Evolutionary conservation across 2,888 invertebrate genomes (phyloP).

Genomic region (Mesoligia furuncula): DNA sequence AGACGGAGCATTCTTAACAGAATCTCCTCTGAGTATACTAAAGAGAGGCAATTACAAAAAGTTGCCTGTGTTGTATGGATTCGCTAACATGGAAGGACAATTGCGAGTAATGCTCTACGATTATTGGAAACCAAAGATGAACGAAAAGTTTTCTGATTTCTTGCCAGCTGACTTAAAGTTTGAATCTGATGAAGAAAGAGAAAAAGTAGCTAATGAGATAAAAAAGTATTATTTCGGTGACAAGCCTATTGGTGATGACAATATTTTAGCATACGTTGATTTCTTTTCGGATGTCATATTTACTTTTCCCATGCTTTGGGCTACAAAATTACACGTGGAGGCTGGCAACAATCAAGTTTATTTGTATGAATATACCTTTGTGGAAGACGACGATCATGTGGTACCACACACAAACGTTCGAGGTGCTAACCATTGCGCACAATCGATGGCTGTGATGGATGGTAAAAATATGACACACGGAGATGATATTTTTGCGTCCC

Average conservation of each 20-base stretch:
- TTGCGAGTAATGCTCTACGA: constrained; percentile 63
- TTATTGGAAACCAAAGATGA: constrained; percentile 72
- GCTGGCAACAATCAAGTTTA: constrained; percentile 75
- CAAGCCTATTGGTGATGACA: constrained; percentile 17
- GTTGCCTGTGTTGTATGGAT: constrained; percentile 75
- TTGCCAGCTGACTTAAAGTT: constrained; percentile 77
- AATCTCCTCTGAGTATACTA: constrained; percentile 73
- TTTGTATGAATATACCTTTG: constrained; percentile 76
- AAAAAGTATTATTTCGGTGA: constrained; percentile 37
- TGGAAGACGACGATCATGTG: constrained; percentile 64
- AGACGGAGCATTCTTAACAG: constrained; percentile 69
- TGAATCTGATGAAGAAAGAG: constrained; percentile 68
- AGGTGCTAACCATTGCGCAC: constrained; percentile 37
- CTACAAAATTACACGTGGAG: constrained; percentile 69
- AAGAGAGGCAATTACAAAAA: constrained; percentile 71
- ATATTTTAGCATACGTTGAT: constrained; percentile 21
- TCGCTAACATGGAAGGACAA: constrained; percentile 73
- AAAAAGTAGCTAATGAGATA: constrained; percentile 42
- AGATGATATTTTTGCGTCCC: constrained; percentile 17
- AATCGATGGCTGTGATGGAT: constrained; percentile 22
- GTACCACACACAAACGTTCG: constrained; percentile 32
- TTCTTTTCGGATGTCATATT: constrained; percentile 77
- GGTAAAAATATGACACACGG: background rate
- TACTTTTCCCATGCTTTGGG: constrained; percentile 68
- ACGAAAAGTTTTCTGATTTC: constrained; percentile 75